phyloP scores from a whole-genome alignment of 2,888 invertebrate species.

The Andricus quercusramuli region DNA sequence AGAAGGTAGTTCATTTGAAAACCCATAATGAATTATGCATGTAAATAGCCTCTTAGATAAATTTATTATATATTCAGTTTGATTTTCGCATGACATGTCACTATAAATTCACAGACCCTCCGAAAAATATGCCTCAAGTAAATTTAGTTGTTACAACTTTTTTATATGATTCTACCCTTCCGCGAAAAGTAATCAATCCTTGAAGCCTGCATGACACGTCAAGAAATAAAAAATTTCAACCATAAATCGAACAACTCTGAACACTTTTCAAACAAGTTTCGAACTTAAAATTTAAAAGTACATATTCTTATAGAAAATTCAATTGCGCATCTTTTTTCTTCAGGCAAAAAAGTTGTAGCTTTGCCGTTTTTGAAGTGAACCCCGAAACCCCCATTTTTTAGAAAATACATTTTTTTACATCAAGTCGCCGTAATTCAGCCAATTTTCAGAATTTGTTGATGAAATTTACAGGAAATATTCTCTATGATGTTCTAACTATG shows the following conservation, averaged over 20 bases:
- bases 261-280: no score
- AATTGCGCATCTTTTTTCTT: no score
- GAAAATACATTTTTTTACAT: no score
- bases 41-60: not conserved
- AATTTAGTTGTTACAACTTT: not conserved
- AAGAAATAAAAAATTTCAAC: not conserved
- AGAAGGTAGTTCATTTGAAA: not conserved
- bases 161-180: constrained; percentile 8
- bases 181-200: not conserved
- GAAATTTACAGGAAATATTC: no score
- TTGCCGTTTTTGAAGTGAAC: no score
- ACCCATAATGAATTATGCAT: not conserved
- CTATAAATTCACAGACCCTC: not conserved
- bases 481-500: no score
- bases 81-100: not conserved
- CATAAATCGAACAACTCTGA: not conserved
- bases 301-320: no score
- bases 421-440: no score
- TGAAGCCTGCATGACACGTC: not conserved
- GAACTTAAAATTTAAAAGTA: no score
- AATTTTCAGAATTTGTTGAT: no score
- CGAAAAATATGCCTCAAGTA: not conserved
- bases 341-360: no score
- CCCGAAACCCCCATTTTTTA: no score
- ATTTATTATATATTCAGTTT: not conserved